These are phyloP conservation scores for Coccyzus lansbergi DNA, from an alignment of 2,797 vertebrate species.

Conservation along the genomic window DNA sequence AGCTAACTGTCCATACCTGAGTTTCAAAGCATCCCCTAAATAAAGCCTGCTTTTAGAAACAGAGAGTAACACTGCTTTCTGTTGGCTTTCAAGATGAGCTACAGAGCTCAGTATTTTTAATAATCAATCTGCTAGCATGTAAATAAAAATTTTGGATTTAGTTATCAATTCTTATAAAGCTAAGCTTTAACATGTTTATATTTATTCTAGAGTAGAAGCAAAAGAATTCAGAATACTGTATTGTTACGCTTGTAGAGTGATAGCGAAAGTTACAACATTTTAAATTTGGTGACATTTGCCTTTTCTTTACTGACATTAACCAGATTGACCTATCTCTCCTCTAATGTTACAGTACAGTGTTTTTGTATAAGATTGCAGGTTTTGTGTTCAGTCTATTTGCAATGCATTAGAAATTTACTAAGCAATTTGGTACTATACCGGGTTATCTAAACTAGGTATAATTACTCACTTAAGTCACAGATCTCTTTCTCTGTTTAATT, in stretches of 20 bases:
- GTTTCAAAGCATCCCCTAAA: not conserved
- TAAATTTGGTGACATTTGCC: not conserved
- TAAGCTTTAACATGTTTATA: not conserved
- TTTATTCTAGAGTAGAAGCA: not conserved
- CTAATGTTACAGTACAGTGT: not conserved
- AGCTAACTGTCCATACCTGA: not conserved
- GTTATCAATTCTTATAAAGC: not conserved
- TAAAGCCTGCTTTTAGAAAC: not conserved
- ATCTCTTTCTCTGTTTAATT: not conserved
- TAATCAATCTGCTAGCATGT: not conserved
- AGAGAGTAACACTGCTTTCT: not conserved
- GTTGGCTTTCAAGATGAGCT: not conserved
- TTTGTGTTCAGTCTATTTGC: not conserved
- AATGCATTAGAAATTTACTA: not conserved
- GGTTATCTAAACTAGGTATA: not conserved
- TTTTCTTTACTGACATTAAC: not conserved
- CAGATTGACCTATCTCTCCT: not conserved
- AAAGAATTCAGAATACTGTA: not conserved
- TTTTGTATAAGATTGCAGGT: not conserved
- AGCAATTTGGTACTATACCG: not conserved
- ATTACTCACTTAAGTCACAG: not conserved
- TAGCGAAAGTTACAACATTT: not conserved
- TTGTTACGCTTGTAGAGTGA: not conserved
- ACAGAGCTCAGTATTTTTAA: not conserved
- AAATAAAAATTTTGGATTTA: not conserved